A percentile compares a stretch with the other conserved stretches of the same genome.
Evolutionary conservation across 1,140 invertebrate species (phyloP).

Genomic region (Bicyclus anynana): DNA sequence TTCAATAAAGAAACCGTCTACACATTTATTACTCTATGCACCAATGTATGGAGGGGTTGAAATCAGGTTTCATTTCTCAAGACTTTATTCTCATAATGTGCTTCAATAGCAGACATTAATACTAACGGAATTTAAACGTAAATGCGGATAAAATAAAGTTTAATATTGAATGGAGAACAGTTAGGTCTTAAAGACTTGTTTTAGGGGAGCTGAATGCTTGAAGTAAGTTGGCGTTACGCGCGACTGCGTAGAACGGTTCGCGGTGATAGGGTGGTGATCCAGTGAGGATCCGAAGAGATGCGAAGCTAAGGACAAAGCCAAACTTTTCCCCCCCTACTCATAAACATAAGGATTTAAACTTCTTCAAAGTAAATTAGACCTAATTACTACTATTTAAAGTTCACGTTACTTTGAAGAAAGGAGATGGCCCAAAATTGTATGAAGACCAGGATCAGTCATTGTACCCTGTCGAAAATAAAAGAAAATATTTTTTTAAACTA

Average conservation of each 20-base stretch:
- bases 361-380: no score
- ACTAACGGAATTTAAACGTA: not conserved
- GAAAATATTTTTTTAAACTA: no score
- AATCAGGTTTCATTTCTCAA: slow-evolving; percentile 41
- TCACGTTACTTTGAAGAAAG: no score
- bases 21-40: slow-evolving; percentile 23
- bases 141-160: not conserved
- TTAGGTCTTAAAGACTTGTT: not conserved
- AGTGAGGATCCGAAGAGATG: no score
- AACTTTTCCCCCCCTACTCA: no score
- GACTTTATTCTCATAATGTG: not conserved
- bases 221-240: not conserved
- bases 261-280: not conserved
- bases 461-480: no score
- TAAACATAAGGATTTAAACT: no score
- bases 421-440: no score
- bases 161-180: not conserved
- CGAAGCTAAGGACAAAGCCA: no score
- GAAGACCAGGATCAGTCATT: no score
- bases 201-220: not conserved
- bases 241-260: not conserved
- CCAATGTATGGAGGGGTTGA: slow-evolving; percentile 26
- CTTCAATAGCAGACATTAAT: not conserved
- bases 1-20: not conserved
- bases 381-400: no score